Base-by-base conservation (phyloP, 2,888 invertebrate species). In the Drosophila kanekoi region DNA sequence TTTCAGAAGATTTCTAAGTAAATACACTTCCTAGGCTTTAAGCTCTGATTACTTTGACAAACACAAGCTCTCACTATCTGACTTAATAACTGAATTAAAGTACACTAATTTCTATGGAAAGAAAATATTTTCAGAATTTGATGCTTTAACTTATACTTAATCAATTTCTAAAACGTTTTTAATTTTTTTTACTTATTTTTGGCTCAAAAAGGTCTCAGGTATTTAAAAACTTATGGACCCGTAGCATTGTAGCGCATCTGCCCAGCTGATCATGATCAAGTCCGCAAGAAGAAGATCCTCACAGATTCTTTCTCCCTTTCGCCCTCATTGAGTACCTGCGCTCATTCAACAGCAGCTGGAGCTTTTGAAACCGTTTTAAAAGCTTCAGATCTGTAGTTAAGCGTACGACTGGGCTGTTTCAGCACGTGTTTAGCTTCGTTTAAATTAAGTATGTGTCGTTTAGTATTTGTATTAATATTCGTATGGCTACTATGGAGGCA, bases 391-490 rank as follows among this genome's bases (percentile, higher is more conserved):
- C 10, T 20, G 8, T 35, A 66, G 28, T 57, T 16, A 28, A 49
- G 33, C 14, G 3, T 13, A 37, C 11, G 18, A 6, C 49, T 43
- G 8, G 10, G n/a, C 16, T 1, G 32, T 20, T n/a, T 10, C 23
- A 41, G 51, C 81, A 84, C 81, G 81, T 81, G 81, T 72, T 70
- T n/a, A 33, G 54, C 61, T 65, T 62, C 53, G 43, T 58, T 32
- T 48, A 8, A 20, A 53, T 63, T 58, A 16, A 66, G 61, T 60
- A 80, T 87, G 83, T 77, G 45, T 69, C 66, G 56, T 71, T 45
- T 70, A 38, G 8, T 85, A 61, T 77, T 81, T 66, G 48, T 87
- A 58, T 67, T 83, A 13, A 56, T 75, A 4, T 69, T 88, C 33
- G 28, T 52, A 11, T 61, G 40, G 45, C 18, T 57, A 41, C 32